Percentiles rank a stretch among this genome's conserved stretches.
These are phyloP conservation scores for Aphidius colemani DNA, from an alignment of 2,888 invertebrate genomes.

Conservation along the genomic window DNA sequence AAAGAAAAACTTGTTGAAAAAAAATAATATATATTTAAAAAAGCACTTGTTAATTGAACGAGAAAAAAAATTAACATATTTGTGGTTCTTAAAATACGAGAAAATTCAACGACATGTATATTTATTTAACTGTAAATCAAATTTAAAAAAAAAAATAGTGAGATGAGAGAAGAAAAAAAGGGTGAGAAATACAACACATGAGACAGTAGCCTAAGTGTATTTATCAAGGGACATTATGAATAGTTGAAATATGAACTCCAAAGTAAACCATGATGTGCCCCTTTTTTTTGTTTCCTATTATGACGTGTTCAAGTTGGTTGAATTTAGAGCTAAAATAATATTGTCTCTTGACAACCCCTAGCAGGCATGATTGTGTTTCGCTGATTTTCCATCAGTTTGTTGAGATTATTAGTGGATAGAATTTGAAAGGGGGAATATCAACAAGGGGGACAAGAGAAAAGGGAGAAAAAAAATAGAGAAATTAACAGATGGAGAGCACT, in stretches of 20 bases:
- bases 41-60: slow-evolving; percentile 2
- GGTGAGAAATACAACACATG: background rate
- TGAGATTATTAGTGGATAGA: too few relatives aligned
- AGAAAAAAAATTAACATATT: background rate
- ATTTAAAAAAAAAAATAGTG: background rate
- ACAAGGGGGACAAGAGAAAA: background rate
- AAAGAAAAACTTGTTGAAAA: background rate
- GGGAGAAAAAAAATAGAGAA: background rate
- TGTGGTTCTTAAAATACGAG: background rate
- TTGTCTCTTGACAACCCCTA: slow-evolving; percentile 28
- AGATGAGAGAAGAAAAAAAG: background rate
- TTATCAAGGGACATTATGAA: background rate
- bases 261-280: slow-evolving; percentile 29
- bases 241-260: slow-evolving; percentile 34
- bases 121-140: background rate
- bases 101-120: background rate
- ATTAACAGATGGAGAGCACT: slow-evolving; percentile 37
- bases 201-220: too few relatives aligned
- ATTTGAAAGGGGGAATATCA: slow-evolving; percentile 17
- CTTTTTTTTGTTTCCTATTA: slow-evolving; percentile 3
- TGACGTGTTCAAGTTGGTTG: slow-evolving; percentile 26
- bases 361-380: slow-evolving; percentile 2
- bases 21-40: slow-evolving; percentile 3
- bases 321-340: slow-evolving; percentile 34
- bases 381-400: slow-evolving; percentile 2